Evolutionary conservation across 2,888 invertebrate species (phyloP).

Genomic region (Cephonodes hylas): DNA sequence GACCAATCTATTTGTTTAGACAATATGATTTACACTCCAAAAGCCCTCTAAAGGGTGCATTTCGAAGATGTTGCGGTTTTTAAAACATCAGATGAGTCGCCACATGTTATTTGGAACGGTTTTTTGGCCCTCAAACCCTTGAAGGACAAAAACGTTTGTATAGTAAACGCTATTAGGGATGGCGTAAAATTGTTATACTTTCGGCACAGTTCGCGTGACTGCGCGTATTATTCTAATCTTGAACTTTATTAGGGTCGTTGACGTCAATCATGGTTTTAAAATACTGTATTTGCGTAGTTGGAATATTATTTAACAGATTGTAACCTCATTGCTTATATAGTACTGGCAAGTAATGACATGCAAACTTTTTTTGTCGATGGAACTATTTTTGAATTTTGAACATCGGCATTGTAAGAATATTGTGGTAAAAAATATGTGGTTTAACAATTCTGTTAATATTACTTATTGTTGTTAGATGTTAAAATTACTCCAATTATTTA

Average conservation of each 20-base stretch:
- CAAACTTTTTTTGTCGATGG: too few species aligned
- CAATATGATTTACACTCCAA: neutral
- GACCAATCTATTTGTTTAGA: neutral
- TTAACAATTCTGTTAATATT: too few species aligned
- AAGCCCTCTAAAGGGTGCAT: neutral
- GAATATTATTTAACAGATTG: too few species aligned
- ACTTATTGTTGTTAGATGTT: too few species aligned
- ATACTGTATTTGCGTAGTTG: neutral
- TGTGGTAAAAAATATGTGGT: too few species aligned
- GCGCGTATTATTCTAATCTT: neutral
- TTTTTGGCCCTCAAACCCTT: neutral
- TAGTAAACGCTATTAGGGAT: neutral
- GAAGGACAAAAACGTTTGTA: neutral
- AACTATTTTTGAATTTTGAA: too few species aligned
- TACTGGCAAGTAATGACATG: too few species aligned
- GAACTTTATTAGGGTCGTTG: conserved; percentile 1
- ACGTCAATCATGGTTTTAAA: neutral
- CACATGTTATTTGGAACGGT: neutral
- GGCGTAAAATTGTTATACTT: neutral
- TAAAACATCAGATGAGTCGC: neutral
- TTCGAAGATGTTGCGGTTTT: conserved; percentile 1
- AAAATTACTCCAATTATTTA: too few species aligned
- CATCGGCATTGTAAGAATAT: too few species aligned
- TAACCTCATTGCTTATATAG: too few species aligned
- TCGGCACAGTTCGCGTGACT: neutral